Evolutionary conservation across 2,888 invertebrate genomes (phyloP), one percentile per base, ranked within the genome.

Genomic region (Lepetodrilus schrolli): DNA sequence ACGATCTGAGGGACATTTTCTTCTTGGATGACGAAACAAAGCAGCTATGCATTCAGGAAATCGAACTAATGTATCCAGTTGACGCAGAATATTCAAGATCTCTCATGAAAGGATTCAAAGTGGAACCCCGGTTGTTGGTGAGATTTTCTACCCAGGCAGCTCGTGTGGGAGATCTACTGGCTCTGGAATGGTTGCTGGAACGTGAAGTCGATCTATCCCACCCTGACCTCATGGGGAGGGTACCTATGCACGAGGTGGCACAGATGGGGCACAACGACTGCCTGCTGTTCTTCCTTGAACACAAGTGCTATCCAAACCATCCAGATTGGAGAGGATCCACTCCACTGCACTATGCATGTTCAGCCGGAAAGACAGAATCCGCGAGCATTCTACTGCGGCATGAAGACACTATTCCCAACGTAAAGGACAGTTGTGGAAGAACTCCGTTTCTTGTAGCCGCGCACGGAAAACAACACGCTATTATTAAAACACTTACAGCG

Each of bases 281-380:
- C 21, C 23, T 74, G 3, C 20, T 70, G 34, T 34, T 73, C 20
- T 75, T 82, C 47, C 37, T 82, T 43, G 74, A 76, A n/a, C 66
- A 47, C 2, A 75, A 51, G 1, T 75, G 68, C 2, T 72, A 78
- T 43, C 74, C 75, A 4, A 78, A 78, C 50, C n/a, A 20, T 1
- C 34, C 38, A 20, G 82, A 82, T 37, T 80, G 80, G 79, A 74
- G 79, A 73, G 76, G 78, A 13, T 74, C 78, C 5, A 80, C 78
- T 3, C 76, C 82, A 49, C 72, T 82, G 4, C 82, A 82, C 43
- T 82, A 82, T 71, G 79, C 80, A 5, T 80, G 82, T 66, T 74
- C 51, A 58, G 72, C 71, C 8, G 80, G 80, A 2, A 70, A 78
- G 2, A 21, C 70, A 4, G 58, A 75, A 2, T 37, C 75, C 13